These are phyloP conservation scores for Piprites chloris DNA, from an alignment of 2,113 vertebrate genomes.

Conservation along the genomic window DNA sequence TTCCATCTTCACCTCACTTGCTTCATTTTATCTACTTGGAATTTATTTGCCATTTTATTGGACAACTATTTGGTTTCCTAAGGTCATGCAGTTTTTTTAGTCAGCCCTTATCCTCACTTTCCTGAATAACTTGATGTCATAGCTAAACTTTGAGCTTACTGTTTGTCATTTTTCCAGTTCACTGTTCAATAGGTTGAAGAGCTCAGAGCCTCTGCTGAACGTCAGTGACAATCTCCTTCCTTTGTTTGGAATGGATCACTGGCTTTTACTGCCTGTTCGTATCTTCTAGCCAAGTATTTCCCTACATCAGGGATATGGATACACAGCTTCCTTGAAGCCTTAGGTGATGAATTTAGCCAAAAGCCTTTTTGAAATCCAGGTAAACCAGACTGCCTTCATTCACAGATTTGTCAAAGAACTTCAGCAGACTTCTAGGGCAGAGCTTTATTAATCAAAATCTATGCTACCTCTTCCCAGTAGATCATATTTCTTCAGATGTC, in stretches of 20 bases:
- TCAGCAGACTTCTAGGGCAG: background rate
- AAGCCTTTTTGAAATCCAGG: background rate
- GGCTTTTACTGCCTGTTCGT: background rate
- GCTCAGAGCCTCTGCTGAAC: background rate
- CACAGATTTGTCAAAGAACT: background rate
- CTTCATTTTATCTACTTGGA: background rate
- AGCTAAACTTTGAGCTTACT: background rate
- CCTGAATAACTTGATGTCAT: background rate
- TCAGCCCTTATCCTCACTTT: background rate
- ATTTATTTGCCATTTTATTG: background rate
- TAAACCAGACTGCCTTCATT: background rate
- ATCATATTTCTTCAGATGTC: background rate
- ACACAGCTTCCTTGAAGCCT: background rate
- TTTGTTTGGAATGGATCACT: background rate
- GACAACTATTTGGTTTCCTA: background rate
- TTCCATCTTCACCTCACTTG: fast-evolving
- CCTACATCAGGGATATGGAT: background rate
- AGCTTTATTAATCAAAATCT: background rate
- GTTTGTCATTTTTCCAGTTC: background rate
- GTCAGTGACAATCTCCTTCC: background rate
- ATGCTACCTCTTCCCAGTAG: background rate
- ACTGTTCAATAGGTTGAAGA: background rate
- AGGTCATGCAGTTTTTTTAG: background rate
- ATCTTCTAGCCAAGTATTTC: background rate
- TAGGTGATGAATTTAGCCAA: background rate